phyloP scores from a whole-genome alignment of 2,113 vertebrate species.

The Beaufortia kweichowensis region DNA sequence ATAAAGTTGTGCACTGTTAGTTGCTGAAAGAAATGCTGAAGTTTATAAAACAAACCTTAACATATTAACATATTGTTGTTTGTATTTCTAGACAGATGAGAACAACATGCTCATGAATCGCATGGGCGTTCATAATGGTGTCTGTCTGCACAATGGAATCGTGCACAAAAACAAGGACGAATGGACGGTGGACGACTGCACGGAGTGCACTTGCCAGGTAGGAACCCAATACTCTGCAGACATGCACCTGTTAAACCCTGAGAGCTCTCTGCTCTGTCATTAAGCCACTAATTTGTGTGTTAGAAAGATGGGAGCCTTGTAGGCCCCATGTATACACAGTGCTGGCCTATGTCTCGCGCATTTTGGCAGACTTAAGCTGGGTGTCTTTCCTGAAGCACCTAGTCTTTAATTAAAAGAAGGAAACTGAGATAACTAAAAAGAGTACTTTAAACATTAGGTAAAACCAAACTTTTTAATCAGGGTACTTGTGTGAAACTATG shows the following conservation, averaged over 20 bases:
- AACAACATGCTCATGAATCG: slow-evolving; percentile 79
- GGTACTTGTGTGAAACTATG: background rate
- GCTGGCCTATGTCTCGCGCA: slow-evolving; percentile 47
- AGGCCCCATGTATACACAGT: slow-evolving; percentile 49
- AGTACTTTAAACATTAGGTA: background rate
- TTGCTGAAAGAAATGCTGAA: background rate
- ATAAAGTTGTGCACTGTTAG: background rate
- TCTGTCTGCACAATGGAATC: slow-evolving; percentile 91
- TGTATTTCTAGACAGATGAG: slow-evolving; percentile 79
- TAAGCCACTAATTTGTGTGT: slow-evolving; percentile 65
- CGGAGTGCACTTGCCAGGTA: slow-evolving; percentile 94
- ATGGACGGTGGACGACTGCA: slow-evolving; percentile 96
- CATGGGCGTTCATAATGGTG: slow-evolving; percentile 77
- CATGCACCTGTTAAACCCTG: slow-evolving; percentile 20
- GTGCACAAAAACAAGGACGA: slow-evolving; percentile 86
- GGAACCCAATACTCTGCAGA: slow-evolving; percentile 38
- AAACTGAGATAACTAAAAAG: slow-evolving; percentile 29
- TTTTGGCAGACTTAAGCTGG: slow-evolving; percentile 57
- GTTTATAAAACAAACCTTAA: background rate
- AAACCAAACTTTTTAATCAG: background rate
- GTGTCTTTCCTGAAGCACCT: slow-evolving; percentile 54
- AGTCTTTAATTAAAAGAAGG: slow-evolving; percentile 61
- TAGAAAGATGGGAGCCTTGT: slow-evolving; percentile 52
- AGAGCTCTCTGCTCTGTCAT: slow-evolving; percentile 50
- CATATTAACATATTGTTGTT: background rate